Conservation (phyloP, 1,140 invertebrate genomes). For the Schlechtendalia chinensis region DNA sequence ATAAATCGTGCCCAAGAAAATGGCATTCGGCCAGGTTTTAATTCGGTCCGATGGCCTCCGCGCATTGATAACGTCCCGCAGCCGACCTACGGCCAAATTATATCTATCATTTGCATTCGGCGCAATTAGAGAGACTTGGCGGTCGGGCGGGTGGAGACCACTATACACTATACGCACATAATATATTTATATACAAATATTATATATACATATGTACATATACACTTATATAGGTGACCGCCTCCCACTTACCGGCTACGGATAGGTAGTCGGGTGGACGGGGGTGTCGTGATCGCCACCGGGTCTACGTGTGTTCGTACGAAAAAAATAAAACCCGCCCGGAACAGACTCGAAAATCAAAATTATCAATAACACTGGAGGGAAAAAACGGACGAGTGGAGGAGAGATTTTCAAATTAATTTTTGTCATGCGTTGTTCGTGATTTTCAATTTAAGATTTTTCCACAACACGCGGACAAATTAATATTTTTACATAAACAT, state of each 20-base stretch:
- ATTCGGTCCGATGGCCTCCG: constrained; percentile 16
- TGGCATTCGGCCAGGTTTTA: constrained; percentile 40
- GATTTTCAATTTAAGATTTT: neutral
- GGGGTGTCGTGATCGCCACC: neutral
- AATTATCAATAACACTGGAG: no score
- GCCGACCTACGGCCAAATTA: constrained; percentile 27
- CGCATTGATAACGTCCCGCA: constrained; percentile 14
- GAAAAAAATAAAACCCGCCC: neutral
- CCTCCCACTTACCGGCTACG: no score
- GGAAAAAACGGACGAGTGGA: no score
- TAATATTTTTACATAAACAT: neutral
- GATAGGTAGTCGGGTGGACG: no score
- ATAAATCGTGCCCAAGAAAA: constrained; percentile 41
- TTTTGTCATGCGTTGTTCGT: neutral
- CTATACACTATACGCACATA: neutral
- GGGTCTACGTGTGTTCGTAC: neutral
- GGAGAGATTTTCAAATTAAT: neutral
- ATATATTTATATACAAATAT: no score
- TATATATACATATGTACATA: no score
- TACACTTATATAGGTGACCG: neutral
- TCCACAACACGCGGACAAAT: neutral
- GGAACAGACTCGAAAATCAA: neutral
- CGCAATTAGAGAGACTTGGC: neutral
- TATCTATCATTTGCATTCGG: constrained; percentile 36
- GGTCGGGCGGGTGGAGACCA: neutral